These are phyloP conservation scores for Campylorhamphus procurvoides DNA, from an alignment of 2,113 vertebrate species.

Conservation along the genomic window DNA sequence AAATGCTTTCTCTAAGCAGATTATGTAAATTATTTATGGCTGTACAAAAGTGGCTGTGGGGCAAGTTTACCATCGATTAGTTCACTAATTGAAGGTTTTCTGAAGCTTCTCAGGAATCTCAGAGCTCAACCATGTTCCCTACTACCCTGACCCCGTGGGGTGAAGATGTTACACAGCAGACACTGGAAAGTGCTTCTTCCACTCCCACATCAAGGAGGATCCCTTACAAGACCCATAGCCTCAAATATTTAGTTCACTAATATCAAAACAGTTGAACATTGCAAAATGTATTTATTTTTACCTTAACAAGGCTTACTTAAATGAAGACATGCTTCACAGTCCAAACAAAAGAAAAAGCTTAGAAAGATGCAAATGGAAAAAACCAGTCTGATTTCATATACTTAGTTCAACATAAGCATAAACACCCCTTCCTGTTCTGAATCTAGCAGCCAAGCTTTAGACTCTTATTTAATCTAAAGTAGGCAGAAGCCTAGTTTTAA, in stretches of 20 bases:
- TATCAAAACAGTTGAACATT: neutral
- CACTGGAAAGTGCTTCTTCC: neutral
- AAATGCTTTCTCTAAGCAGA: neutral
- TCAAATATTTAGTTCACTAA: neutral
- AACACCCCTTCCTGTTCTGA: neutral
- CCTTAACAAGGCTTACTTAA: neutral
- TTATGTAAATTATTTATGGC: slow-evolving; percentile 14
- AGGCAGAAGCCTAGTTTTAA: neutral
- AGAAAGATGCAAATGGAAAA: neutral
- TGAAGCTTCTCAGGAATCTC: neutral
- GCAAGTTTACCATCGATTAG: slow-evolving; percentile 36
- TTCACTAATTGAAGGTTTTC: neutral
- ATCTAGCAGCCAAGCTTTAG: neutral
- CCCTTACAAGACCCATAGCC: neutral
- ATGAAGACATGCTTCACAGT: neutral
- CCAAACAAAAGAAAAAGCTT: neutral
- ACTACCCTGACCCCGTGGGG: neutral
- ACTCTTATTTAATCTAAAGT: neutral
- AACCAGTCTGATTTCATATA: neutral
- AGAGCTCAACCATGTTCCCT: neutral
- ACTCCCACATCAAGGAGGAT: neutral
- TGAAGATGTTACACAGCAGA: no score
- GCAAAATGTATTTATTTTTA: neutral
- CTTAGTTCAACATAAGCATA: neutral
- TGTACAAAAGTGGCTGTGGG: neutral